phyloP scores from a whole-genome alignment of 2,888 invertebrate species.

The Melolontha melolontha region DNA sequence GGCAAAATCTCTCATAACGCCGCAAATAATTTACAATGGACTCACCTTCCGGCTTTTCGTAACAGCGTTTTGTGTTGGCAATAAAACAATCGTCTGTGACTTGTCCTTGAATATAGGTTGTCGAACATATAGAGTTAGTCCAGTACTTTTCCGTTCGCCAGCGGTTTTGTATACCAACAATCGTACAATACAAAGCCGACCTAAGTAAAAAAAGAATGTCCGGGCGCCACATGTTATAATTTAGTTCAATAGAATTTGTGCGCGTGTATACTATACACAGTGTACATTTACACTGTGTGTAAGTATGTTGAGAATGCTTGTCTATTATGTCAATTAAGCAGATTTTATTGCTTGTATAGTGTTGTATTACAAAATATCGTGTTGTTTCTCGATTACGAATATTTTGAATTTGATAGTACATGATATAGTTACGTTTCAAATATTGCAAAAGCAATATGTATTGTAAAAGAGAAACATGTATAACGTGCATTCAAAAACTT shows the following conservation, averaged over 20 bases:
- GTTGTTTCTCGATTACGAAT: neutral
- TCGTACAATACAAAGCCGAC: neutral
- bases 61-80: neutral
- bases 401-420: too few species aligned
- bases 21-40: constrained; percentile 11
- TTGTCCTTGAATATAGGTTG: constrained; percentile 28
- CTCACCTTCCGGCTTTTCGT: constrained; percentile 33
- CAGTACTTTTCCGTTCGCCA: constrained; percentile 28
- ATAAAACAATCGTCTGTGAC: constrained; percentile 22
- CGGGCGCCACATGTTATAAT: constrained; percentile 22
- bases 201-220: constrained; percentile 2
- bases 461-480: too few species aligned
- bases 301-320: constrained; percentile 9
- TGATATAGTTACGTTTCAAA: too few species aligned
- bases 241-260: constrained; percentile 31
- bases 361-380: constrained; percentile 29
- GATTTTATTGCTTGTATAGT: constrained; percentile 22
- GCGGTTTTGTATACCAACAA: neutral
- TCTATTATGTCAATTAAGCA: constrained; percentile 21
- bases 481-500: too few species aligned
- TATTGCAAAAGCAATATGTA: too few species aligned
- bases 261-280: neutral
- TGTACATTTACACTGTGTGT: neutral
- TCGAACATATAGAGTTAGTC: neutral
- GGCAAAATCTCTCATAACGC: constrained; percentile 11